A percentile compares a stretch with the other conserved stretches of the same genome.
phyloP scores from a whole-genome alignment of 2,113 vertebrate genomes.

The Rhea pennata region DNA sequence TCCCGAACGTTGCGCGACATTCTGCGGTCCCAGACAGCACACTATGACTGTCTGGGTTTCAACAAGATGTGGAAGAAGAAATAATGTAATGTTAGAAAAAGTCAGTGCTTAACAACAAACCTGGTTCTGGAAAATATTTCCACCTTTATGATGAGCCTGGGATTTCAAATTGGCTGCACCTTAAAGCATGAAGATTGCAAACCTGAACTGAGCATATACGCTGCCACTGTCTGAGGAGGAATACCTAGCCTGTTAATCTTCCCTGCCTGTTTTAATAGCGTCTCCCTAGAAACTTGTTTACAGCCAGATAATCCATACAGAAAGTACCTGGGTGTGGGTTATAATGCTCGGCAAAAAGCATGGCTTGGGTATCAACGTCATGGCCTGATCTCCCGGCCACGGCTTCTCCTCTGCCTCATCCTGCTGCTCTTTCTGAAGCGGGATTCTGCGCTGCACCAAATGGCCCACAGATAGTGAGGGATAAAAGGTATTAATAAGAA shows the following conservation, averaged over 20 bases:
- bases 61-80: background rate
- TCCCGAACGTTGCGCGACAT: fast-evolving
- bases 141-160: background rate
- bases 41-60: fast-evolving
- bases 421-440: background rate
- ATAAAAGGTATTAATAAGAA: background rate
- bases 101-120: background rate
- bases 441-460: background rate
- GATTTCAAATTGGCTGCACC: background rate
- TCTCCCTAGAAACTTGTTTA: background rate
- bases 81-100: background rate
- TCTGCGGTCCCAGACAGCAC: background rate
- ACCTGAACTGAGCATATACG: fast-evolving
- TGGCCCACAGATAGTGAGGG: background rate
- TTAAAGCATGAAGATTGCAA: background rate
- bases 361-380: background rate
- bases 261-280: background rate
- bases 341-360: background rate
- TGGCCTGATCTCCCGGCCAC: background rate
- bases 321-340: background rate
- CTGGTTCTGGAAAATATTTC: background rate
- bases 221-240: background rate
- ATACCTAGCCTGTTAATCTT: fast-evolving
- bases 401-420: background rate
- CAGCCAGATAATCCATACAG: background rate